Percentiles rank a stretch among this genome's conserved stretches.
Evolutionary conservation across 2,113 vertebrate species (phyloP).

Genomic region (Oenanthe oenanthe): DNA sequence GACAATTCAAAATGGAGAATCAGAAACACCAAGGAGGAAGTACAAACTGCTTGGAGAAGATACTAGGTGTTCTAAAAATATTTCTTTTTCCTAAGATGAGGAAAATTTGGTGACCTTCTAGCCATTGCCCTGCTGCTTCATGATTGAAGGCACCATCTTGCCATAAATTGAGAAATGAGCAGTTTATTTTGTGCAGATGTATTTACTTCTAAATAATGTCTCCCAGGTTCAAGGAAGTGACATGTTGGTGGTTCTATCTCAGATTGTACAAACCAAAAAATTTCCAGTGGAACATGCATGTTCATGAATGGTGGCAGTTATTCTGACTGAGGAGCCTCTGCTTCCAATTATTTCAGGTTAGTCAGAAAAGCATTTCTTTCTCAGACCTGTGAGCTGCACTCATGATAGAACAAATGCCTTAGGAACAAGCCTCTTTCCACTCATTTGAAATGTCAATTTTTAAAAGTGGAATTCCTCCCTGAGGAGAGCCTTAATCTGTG

Average conservation of each 20-base stretch:
- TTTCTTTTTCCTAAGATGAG: background rate
- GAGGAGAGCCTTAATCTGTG: background rate
- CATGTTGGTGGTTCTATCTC: background rate
- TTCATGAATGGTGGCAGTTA: background rate
- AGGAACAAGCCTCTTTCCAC: background rate
- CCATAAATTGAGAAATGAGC: background rate
- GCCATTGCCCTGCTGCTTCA: background rate
- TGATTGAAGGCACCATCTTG: background rate
- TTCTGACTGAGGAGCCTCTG: background rate
- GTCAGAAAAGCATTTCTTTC: background rate
- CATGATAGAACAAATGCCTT: background rate
- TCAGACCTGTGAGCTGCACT: background rate
- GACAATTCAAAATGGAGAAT: background rate
- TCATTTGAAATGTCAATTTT: background rate
- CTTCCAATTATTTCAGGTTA: background rate
- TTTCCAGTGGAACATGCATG: background rate
- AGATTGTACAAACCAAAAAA: background rate
- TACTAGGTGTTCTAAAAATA: background rate
- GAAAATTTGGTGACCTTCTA: background rate
- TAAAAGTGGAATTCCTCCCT: background rate
- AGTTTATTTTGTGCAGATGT: background rate
- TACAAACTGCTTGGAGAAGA: background rate
- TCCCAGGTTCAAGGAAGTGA: background rate
- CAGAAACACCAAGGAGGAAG: background rate
- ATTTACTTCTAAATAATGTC: background rate